phyloP scores from a whole-genome alignment of 2,113 vertebrate genomes.

The Enhydra lutris region DNA sequence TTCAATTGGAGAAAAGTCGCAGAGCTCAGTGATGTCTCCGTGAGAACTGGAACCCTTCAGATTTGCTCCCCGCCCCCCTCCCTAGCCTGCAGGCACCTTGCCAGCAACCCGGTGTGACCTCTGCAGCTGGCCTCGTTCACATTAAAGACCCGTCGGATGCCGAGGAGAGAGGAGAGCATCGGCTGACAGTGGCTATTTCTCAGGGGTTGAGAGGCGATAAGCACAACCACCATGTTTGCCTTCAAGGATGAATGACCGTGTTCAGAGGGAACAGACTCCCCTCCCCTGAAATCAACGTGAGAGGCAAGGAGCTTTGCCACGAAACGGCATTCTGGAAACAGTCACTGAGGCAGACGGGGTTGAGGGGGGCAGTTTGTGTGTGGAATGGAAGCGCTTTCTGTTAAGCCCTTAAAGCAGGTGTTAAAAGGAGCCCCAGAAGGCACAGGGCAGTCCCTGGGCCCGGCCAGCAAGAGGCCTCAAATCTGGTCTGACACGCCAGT shows the following conservation, averaged over 20 bases:
- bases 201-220: slow-evolving; percentile 23
- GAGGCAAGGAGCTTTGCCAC: background rate
- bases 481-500: background rate
- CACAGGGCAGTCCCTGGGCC: background rate
- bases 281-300: background rate
- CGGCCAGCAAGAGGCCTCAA: background rate
- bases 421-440: fast-evolving
- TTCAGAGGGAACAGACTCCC: background rate
- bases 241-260: background rate
- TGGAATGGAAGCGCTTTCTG: background rate
- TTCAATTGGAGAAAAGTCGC: slow-evolving; percentile 54
- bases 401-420: background rate
- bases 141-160: background rate
- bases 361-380: background rate
- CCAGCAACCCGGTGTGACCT: background rate
- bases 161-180: slow-evolving; percentile 23
- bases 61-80: background rate
- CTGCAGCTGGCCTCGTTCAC: slow-evolving; percentile 10
- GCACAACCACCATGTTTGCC: background rate
- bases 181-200: background rate
- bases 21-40: slow-evolving; percentile 45
- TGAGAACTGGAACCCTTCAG: slow-evolving; percentile 50
- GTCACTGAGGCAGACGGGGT: background rate
- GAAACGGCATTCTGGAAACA: slow-evolving; percentile 46
- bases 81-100: background rate